phyloP scores from a whole-genome alignment of 2,888 invertebrate species.

The Drosophila nr. fundita region DNA sequence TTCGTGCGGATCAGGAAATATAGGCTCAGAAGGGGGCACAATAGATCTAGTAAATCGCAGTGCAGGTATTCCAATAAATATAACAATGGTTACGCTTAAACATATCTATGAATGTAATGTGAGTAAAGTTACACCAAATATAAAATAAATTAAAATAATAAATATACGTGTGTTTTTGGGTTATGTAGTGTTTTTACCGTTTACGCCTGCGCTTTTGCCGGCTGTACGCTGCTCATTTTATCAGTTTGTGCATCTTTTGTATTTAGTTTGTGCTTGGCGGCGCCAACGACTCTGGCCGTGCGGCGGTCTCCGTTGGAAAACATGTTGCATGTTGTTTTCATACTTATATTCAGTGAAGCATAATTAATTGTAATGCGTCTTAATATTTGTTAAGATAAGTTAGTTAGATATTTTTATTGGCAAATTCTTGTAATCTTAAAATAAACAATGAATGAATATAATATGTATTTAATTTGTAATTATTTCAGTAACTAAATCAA shows the following conservation, averaged over 20 bases:
- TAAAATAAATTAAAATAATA: neutral
- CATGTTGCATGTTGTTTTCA: neutral
- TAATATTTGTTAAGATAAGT: neutral
- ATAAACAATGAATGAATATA: neutral
- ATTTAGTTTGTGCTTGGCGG: neutral
- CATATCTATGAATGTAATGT: neutral
- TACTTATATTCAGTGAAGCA: neutral
- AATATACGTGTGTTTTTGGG: neutral
- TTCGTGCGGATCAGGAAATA: too few relatives aligned
- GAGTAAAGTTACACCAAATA: neutral
- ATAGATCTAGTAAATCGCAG: neutral
- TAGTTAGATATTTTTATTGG: neutral
- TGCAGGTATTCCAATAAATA: neutral
- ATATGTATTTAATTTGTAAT: neutral
- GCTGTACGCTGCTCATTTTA: neutral
- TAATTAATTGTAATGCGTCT: neutral
- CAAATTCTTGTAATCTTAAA: neutral
- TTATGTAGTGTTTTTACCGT: neutral
- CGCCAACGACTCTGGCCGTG: neutral
- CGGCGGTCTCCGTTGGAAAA: neutral
- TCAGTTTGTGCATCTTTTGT: too few relatives aligned
- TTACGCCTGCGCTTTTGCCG: neutral
- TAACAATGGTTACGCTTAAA: too few relatives aligned
- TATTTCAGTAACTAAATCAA: neutral
- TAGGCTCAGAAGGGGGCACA: neutral